A percentile compares a stretch with the other conserved stretches of the same genome.
Conservation (phyloP, 1,140 invertebrate genomes). For the Lucilia sericata region DNA sequence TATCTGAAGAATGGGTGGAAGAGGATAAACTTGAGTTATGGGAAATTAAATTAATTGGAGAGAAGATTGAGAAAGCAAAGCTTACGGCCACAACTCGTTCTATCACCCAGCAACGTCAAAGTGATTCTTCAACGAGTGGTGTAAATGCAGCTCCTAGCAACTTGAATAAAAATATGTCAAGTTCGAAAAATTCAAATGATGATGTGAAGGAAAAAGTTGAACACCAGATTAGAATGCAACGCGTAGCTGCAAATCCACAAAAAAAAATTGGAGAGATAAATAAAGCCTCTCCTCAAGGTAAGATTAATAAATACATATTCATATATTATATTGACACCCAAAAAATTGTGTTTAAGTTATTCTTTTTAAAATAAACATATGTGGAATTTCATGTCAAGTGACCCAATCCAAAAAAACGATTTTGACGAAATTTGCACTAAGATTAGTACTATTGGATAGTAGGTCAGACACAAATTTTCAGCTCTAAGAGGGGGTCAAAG, state of each 20-base stretch:
- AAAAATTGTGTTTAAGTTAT: too few relatives aligned
- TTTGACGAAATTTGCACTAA: too few relatives aligned
- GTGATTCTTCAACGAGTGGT: slow-evolving; percentile 1
- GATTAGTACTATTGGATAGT: too few relatives aligned
- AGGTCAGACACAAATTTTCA: too few relatives aligned
- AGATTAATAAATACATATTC: background rate
- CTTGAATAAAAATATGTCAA: slow-evolving; percentile 47
- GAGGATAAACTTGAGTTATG: slow-evolving; percentile 96
- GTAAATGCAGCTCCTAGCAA: slow-evolving; percentile 13
- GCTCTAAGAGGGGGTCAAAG: too few relatives aligned
- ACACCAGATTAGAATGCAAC: slow-evolving; percentile 86
- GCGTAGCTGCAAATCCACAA: slow-evolving; percentile 84
- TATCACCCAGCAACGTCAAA: slow-evolving; percentile 65
- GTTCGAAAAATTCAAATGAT: slow-evolving; percentile 67
- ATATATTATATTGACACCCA: too few relatives aligned
- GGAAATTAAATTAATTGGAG: slow-evolving; percentile 97
- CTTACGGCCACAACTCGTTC: slow-evolving; percentile 79
- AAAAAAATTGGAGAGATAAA: slow-evolving; percentile 79
- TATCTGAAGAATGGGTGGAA: slow-evolving; percentile 94
- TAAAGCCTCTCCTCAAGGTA: slow-evolving; percentile 56
- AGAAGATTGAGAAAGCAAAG: slow-evolving; percentile 79
- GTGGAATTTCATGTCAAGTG: too few relatives aligned
- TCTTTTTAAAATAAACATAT: too few relatives aligned
- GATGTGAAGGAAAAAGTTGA: slow-evolving; percentile 94
- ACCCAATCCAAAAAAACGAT: too few relatives aligned